Conservation (phyloP, 2,888 invertebrate genomes). For the Drosophila ustulata region DNA sequence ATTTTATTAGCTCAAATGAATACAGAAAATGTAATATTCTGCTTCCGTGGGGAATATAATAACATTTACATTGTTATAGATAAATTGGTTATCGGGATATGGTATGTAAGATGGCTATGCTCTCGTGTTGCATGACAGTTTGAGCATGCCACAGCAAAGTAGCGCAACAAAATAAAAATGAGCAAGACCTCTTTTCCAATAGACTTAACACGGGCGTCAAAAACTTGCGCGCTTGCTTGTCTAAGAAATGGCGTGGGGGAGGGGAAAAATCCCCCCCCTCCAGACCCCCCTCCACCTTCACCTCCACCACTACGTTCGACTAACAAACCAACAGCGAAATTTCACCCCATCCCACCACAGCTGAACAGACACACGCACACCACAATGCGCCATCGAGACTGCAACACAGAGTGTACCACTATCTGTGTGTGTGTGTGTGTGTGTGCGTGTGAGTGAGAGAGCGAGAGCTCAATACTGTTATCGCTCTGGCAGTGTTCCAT, state of each 20-base stretch:
- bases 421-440: slow-evolving; percentile 4
- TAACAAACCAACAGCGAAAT: slow-evolving; percentile 2
- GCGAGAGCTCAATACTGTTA: slow-evolving; percentile 52
- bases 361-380: not conserved
- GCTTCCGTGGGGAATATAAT: not conserved
- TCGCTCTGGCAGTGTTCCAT: slow-evolving; percentile 64
- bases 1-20: too few species aligned
- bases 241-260: slow-evolving; percentile 45
- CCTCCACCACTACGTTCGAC: not conserved
- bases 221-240: slow-evolving; percentile 77
- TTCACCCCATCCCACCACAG: slow-evolving; percentile 11
- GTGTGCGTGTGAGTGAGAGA: slow-evolving; percentile 2
- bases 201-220: slow-evolving; percentile 73
- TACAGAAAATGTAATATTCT: not conserved
- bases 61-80: not conserved
- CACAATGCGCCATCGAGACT: slow-evolving; percentile 50
- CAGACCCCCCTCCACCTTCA: not conserved
- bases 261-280: not conserved
- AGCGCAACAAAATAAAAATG: slow-evolving; percentile 48
- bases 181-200: slow-evolving; percentile 68
- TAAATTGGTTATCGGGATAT: not conserved
- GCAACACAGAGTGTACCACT: slow-evolving; percentile 46
- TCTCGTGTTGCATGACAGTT: not conserved
- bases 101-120: not conserved
- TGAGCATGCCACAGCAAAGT: slow-evolving; percentile 19